Base-by-base conservation (phyloP, 2,888 invertebrate genomes). In the Caenorhabditis doughertyi region DNA sequence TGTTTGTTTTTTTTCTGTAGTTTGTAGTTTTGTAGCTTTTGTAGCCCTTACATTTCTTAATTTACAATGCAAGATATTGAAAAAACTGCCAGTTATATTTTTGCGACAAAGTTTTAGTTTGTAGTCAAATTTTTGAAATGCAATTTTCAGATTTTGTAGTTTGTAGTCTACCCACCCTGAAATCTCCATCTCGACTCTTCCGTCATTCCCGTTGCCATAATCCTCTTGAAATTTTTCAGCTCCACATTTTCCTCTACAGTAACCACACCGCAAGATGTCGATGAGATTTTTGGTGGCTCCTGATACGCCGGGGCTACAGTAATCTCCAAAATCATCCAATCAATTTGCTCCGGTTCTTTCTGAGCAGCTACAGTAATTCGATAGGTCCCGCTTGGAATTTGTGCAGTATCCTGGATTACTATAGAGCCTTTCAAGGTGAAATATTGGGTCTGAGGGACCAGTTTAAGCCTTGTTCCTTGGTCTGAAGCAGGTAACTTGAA, bases 181-280 rank as follows among this genome's bases (percentile, higher is more conserved):
- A 88, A 81, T 18, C 79, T 60, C 51, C 83, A 88, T 1, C 51
- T 81, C 0, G 70, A 72, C n/a, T 82, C 65, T 2, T 51, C 44
- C 23, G 71, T 76, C 56, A 49, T 58, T 51, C 84, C 85, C 11
- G 83, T 81, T 0, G 86, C 87, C 51, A 90, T 79, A 4, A 90
- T 85, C 27, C 87, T 60, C 55, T 85, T 87, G 35, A 90, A 77
- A 11, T 74, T 29, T 2, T 49, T 44, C 5, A 87, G 23, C 32
- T 60, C 76, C 23, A 49, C 16, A 65, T 90, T 90, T 72, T 90
- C 90, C 5, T 77, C 81, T 21, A 90, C 81, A 2, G 84, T 68
- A 9, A 89, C 83, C 44, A 85, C 76, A 21, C 90, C 90, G 77
- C 90, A 90, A 0, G 88, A 88, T 9, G 87, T 79, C 18, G 88